Evolutionary conservation across 2,888 invertebrate species (phyloP), one percentile per base, ranked within the genome.

Genomic region (Ptychoptera albimana): DNA sequence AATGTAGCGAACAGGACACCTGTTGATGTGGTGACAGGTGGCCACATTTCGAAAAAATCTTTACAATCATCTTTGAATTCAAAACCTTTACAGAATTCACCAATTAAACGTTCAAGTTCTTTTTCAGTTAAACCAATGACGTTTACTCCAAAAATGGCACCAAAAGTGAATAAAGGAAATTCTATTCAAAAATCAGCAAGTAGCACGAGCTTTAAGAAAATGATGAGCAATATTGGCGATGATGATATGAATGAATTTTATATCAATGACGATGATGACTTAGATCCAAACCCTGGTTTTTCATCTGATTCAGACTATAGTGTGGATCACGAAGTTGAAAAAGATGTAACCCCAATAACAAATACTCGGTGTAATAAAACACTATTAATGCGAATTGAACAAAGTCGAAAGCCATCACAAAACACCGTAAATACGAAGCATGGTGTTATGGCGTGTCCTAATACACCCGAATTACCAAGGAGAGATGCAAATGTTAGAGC

Each of bases 331-430:
- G 65, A 64, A 50, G 63, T 64, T 45, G 54, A 55, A 56, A 57
- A 48, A 62, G 59, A 51, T 48, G n/a, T 39, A 44, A n/a, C 45
- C 44, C 62, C 63, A 43, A 53, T 73, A 46, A 66, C 69, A 37
- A 72, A 70, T 50, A 75, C 75, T 57, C 74, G 71, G 46, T 77
- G 78, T 53, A 89, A 88, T 60, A 72, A 84, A 50, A 80, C 82
- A n/a, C 69, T 77, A 48, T 72, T 79, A 57, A 66, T 82, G 66
- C 67, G 84, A 38, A 63, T 66, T 44, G 66, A 66, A 45, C 56
- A 63, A 8, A 66, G 64, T 50, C 66, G 64, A 39, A 62, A 62
- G 47, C 59, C 59, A 37, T 31, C 38, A 9, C 44, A 38, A 35
- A 44, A 39, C 31, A 45, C 34, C 6, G 37, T 14, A 43, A 31